Base-by-base conservation (phyloP, 2,113 vertebrate species). In the Orthonyx spaldingii region DNA sequence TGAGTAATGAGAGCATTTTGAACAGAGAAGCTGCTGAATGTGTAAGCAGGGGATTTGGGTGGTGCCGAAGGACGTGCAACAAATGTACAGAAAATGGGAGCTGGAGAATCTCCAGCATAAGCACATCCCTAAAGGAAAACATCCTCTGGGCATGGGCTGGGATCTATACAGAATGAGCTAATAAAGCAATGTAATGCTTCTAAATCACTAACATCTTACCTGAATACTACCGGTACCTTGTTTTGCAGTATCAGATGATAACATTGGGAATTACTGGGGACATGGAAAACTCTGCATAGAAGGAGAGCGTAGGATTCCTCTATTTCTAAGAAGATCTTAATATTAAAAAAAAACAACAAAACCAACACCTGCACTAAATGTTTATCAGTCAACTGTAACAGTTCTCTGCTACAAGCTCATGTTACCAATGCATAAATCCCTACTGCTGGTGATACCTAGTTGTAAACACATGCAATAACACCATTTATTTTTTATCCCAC, bases 41-140 rank as follows among this genome's bases (percentile, higher is more conserved):
- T 78, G 81, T 53, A 82, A 94, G 70, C 37, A 87, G 42, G 70
- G 75, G 66, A 83, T 90, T 41, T 91, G 78, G 49, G 74, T 85
- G 70, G 50, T 91, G 93, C 78, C 10, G 9, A 83, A 96, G 86
- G 24, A 96, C 71, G 76, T 96, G 93, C 78, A 95, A 90, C 30
- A 55, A 83, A 93, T 88, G 93, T 95, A 94, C 96, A 95, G 84
- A 93, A 94, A 93, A 95, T 0, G 2, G 44, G 50, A 85, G 61
- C 77, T 91, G 78, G 91, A 94, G 61, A 83, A 87, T 72, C 22
- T 83, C 81, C 94, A 96, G 28, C 0, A 0, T 50, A 93, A 96
- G 53, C 27, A 93, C 59, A 61, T 3, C 15, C 90, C 50, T 76
- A 44, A 89, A 79, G 53, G 32, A 89, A 87, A 87, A 85, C 32